Conservation (phyloP, 92 coral and sea anemone genomes). For the Pocillopora grandis region DNA sequence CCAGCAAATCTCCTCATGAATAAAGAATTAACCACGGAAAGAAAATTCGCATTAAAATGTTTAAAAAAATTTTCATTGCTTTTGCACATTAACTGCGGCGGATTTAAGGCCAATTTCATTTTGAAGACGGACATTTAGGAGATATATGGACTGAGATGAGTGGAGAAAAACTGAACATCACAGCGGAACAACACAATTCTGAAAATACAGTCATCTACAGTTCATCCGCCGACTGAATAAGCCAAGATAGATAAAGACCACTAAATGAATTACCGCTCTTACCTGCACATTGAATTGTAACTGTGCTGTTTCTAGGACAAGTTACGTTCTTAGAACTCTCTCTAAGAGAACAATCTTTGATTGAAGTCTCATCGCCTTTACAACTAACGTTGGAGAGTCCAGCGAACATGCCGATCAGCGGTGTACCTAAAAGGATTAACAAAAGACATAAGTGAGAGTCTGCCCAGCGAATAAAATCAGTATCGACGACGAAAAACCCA, state of each 20-base stretch:
- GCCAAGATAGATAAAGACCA: background rate
- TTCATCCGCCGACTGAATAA: no score
- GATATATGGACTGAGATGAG: no score
- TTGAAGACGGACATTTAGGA: no score
- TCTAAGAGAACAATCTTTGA: constrained; percentile 49
- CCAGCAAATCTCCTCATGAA: no score
- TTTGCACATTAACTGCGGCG: no score
- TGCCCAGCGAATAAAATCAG: no score
- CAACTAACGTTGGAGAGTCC: constrained; percentile 56
- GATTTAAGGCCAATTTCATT: no score
- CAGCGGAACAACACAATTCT: no score
- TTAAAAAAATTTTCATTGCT: background rate
- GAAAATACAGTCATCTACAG: no score
- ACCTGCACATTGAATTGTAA: constrained; percentile 68
- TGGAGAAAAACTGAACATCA: no score
- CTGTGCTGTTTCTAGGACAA: constrained; percentile 54
- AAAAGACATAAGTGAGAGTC: background rate
- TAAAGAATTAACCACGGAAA: no score
- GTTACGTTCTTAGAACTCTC: constrained; percentile 31
- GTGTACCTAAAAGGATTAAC: constrained; percentile 1
- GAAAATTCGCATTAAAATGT: background rate
- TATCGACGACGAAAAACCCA: no score
- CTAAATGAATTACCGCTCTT: background rate
- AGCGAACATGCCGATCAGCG: background rate
- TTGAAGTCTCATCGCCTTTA: constrained; percentile 59